Conservation (phyloP, 2,113 vertebrate genomes). For the Noturus placidus region DNA sequence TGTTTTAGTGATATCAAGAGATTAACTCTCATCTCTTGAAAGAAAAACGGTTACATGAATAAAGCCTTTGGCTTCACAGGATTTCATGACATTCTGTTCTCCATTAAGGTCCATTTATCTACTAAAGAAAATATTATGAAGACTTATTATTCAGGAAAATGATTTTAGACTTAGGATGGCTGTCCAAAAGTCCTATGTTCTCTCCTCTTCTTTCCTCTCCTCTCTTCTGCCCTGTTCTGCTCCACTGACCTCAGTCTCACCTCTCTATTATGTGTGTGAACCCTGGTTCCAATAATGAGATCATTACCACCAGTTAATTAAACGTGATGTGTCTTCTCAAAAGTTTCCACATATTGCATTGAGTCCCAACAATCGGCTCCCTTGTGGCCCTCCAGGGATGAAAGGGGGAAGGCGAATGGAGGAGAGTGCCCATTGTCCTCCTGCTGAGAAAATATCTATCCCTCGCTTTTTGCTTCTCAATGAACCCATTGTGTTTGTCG, state of each 20-base stretch:
- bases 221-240: constrained; percentile 5
- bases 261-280: constrained; percentile 39
- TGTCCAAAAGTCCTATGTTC: constrained; percentile 19
- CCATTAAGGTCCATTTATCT: constrained; percentile 52
- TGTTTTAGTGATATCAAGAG: constrained; percentile 52
- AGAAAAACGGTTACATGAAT: constrained; percentile 46
- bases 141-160: constrained; percentile 45
- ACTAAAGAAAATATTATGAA: constrained; percentile 53
- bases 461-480: constrained; percentile 69
- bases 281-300: constrained; percentile 71
- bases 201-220: not conserved
- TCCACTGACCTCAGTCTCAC: constrained; percentile 48
- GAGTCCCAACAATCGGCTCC: constrained; percentile 72
- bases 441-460: constrained; percentile 73
- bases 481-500: constrained; percentile 67
- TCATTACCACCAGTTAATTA: constrained; percentile 80
- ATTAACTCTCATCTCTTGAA: constrained; percentile 50
- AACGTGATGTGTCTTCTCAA: constrained; percentile 74
- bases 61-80: constrained; percentile 51
- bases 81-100: constrained; percentile 52
- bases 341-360: constrained; percentile 67
- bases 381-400: constrained; percentile 71
- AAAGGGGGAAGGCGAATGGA: constrained; percentile 69
- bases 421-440: constrained; percentile 72
- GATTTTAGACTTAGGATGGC: constrained; percentile 29